Conservation (phyloP, 2,113 vertebrate species). For the Polypterus senegalus region DNA sequence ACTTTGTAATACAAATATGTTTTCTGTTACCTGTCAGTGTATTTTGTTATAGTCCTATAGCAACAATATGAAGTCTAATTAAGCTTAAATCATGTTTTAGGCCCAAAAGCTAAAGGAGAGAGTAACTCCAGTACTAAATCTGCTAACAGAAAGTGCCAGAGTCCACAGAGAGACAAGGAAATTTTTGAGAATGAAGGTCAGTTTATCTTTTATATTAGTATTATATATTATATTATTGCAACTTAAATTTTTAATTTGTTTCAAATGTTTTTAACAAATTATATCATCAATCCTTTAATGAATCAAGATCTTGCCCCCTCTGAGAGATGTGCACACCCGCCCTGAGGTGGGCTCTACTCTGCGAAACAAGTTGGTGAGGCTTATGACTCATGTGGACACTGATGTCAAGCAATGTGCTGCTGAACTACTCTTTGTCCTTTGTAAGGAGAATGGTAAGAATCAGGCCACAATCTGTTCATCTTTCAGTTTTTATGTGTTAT, state of each 20-base stretch:
- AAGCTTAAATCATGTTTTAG: too few species aligned
- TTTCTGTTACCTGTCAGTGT: too few species aligned
- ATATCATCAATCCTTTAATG: neutral
- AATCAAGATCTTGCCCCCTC: conserved; percentile 22
- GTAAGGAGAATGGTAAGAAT: conserved; percentile 69
- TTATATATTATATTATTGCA: too few species aligned
- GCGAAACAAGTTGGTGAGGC: conserved; percentile 50
- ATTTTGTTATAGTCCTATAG: too few species aligned
- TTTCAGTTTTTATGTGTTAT: too few species aligned
- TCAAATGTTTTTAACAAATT: neutral
- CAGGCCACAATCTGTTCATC: too few species aligned
- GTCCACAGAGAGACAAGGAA: conserved; percentile 22
- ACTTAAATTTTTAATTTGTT: too few species aligned
- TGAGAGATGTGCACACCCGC: conserved; percentile 19
- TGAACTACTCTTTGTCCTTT: conserved; percentile 65
- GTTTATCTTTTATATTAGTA: neutral
- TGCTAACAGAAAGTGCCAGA: conserved; percentile 22
- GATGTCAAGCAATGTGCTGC: conserved; percentile 62
- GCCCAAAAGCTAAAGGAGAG: conserved; percentile 21
- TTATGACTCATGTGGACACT: conserved; percentile 64
- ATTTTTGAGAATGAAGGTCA: conserved; percentile 21
- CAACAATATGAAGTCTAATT: too few species aligned
- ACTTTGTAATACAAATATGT: too few species aligned
- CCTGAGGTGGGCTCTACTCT: conserved; percentile 27
- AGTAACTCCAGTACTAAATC: conserved; percentile 20